Base-by-base conservation (phyloP, 30 jellyfish, hydroid and myxozoan genomes). In the Sanderia malayensis region DNA sequence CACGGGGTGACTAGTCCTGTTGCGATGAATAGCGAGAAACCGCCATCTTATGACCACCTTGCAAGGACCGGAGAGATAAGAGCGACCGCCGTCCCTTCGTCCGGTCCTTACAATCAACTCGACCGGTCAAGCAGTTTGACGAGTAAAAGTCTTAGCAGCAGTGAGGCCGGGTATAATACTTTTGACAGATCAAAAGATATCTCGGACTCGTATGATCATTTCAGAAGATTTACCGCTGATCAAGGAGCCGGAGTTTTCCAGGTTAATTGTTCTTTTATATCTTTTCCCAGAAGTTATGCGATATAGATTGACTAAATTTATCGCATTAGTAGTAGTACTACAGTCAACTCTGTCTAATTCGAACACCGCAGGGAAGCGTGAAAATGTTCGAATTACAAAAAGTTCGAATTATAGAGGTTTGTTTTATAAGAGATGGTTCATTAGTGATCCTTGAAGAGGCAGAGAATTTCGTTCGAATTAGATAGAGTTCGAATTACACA, bases 91-190 rank as follows among this genome's bases (percentile, higher is more conserved):
- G 33, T 55, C 20, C 59, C 79, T 22, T 76, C 93, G 0, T 81
- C 93, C 7, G 66, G 69, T 47, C 33, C 78, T 15, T 83, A 83
- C 64, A 88, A 83, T 47, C 95, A 83, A 53, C 73, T 83, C 21
- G 84, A 83, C 52, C 87, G 95, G 30, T 64, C 95, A 0, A 61
- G 49, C 2, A 71, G 94, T 47, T 82, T 82, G 87, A 74, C 74
- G 10, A 66, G 78, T 31, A 83, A 67, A 67, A 47, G 71, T 34
- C 46, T 33, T 27, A 11, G 59, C 6, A 11, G 59, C 6, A 82
- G 61, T 19, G 84, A 70, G n/a, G 33, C 70, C 0, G 81, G 83
- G 15, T 80, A 80, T 33, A 70, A 60, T 80, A 37, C 53, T 29
- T 46, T 80, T 17, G 76, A 70, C 55, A 46, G 70, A 22, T 46